Evolutionary conservation across 2,797 vertebrate species (phyloP), one percentile per base, ranked within the genome.

Genomic region (Nasua narica): DNA sequence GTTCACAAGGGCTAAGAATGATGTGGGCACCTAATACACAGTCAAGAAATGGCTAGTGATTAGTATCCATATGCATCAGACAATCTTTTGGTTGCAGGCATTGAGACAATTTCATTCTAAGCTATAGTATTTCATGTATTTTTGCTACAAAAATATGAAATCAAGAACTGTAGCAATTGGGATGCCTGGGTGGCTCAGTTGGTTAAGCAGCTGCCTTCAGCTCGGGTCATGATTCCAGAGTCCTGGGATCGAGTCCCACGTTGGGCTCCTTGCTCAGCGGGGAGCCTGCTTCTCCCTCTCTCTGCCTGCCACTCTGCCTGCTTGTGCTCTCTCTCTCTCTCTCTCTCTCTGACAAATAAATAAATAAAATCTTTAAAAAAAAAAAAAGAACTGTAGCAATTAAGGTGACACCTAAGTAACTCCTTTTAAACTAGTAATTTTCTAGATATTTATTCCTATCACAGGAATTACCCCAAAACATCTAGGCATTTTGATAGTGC

Each of bases 391-490:
- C 3, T 90, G 50, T 90, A 87, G 52, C 13, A 78, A 85, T 12
- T 76, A 12, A 40, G 13, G 40, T n/a, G 5, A 27, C 69, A 87
- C 56, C 8, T 87, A 70, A 82, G 13, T 60, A 81, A 69, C 29
- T 89, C 19, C n/a, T 94, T 79, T 87, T 83, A 82, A 92, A 67
- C n/a, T 92, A 62, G 3, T 78, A 87, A 32, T 32, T 92, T 92
- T 77, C 48, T 84, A 29, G 84, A 25, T 8, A 96, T 18, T 86
- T 67, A 76, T 76, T 69, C 21, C 43, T 56, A 25, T 12, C 21
- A 18, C 40, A n/a, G 48, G 13, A 87, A 87, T 3, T n/a, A 67
- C 3, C 46, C 48, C 65, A 82, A 72, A 67, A 35, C 27, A 65
- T 72, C 7, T 74, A 69, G 40, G n/a, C 32, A 91, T 76, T 70